Percentiles rank a stretch among this genome's conserved stretches.
These are phyloP conservation scores for Heptranchias perlo DNA, from an alignment of 2,113 vertebrate species.

Conservation along the genomic window DNA sequence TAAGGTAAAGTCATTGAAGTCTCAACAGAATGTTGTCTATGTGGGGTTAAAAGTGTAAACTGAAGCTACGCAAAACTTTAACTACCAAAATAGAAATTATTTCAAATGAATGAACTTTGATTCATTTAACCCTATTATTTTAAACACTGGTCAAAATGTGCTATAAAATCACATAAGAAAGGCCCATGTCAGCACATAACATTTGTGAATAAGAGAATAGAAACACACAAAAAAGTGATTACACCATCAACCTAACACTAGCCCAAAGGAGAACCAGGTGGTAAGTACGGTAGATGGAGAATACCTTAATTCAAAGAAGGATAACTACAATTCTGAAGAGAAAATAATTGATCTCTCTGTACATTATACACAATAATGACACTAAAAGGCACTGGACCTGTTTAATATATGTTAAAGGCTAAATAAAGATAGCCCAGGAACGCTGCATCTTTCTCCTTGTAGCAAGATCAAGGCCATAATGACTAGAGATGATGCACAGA, in stretches of 20 bases:
- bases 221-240: neutral
- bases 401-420: neutral
- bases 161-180: neutral
- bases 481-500: neutral
- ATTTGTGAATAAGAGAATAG: neutral
- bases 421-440: neutral
- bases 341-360: neutral
- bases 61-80: neutral
- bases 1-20: neutral
- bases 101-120: slow-evolving; percentile 6
- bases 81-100: neutral
- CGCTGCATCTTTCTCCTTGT: neutral
- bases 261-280: neutral
- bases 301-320: neutral
- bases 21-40: neutral
- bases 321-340: neutral
- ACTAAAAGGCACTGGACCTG: neutral
- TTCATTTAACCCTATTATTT: neutral
- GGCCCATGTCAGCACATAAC: neutral
- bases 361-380: neutral
- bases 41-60: neutral
- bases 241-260: neutral
- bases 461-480: neutral
- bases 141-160: neutral
- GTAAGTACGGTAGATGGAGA: neutral